A percentile compares a stretch with the other conserved stretches of the same genome.
These are phyloP conservation scores for Corvus hawaiiensis DNA, from an alignment of 2,113 vertebrate species.

Conservation along the genomic window DNA sequence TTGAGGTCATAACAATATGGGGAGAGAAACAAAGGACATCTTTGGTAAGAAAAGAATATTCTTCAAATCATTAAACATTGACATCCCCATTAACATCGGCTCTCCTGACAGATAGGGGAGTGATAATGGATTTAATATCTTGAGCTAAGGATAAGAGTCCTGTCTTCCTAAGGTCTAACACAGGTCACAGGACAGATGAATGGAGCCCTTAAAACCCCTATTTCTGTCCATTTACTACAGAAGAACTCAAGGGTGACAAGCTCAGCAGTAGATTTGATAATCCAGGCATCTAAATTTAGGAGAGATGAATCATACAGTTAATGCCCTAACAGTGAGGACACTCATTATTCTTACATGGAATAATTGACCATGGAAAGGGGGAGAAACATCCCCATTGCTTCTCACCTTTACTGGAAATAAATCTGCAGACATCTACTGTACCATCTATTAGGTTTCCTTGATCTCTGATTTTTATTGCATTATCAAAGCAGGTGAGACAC, in stretches of 20 bases:
- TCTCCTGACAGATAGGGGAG: background rate
- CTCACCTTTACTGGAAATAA: background rate
- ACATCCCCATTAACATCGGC: constrained; percentile 17
- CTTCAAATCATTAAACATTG: background rate
- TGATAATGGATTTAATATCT: constrained; percentile 12
- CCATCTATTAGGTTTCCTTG: background rate
- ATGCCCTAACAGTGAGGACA: background rate
- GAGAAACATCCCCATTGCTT: background rate
- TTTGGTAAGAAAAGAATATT: background rate
- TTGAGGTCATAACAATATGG: background rate
- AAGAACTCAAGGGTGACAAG: background rate
- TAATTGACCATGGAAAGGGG: background rate
- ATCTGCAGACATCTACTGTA: background rate
- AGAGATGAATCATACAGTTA: constrained; percentile 18
- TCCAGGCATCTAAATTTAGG: constrained; percentile 13
- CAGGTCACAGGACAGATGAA: background rate
- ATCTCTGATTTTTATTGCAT: background rate
- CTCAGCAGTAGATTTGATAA: background rate
- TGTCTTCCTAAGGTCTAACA: background rate
- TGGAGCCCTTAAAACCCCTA: constrained; percentile 1
- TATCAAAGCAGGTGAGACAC: background rate
- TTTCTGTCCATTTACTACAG: background rate
- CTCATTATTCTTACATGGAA: background rate
- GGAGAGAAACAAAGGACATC: constrained; percentile 9
- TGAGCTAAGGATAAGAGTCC: background rate